These are phyloP conservation scores for Pipra filicauda DNA, from an alignment of 2,113 vertebrate species.

Conservation along the genomic window DNA sequence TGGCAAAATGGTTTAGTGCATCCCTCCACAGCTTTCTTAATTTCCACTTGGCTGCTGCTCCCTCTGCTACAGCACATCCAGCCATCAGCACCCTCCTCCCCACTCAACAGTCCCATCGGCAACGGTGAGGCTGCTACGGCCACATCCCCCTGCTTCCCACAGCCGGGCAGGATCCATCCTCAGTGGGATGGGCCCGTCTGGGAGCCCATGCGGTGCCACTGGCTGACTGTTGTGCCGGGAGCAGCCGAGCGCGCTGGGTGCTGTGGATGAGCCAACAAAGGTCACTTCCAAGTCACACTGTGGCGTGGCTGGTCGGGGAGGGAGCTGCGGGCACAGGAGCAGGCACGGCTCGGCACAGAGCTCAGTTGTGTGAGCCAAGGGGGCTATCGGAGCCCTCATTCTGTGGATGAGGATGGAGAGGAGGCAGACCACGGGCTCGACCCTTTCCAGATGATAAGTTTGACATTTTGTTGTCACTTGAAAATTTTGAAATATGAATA, in stretches of 20 bases:
- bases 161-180: accelerated
- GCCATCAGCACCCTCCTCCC: not conserved
- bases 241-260: accelerated
- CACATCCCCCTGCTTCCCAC: accelerated
- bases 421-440: not conserved
- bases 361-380: accelerated
- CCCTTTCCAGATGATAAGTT: not conserved
- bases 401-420: not conserved
- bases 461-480: not conserved
- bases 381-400: not conserved
- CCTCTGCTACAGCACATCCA: not conserved
- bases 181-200: accelerated
- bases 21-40: not conserved
- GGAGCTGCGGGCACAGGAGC: accelerated
- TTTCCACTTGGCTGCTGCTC: not conserved
- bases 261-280: not conserved
- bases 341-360: accelerated
- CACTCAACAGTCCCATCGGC: accelerated
- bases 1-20: accelerated
- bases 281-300: not conserved
- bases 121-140: accelerated
- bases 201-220: accelerated
- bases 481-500: not conserved
- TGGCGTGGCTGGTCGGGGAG: accelerated
- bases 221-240: not conserved